Evolutionary conservation across 2,888 invertebrate species (phyloP).

Genomic region (Poecilus cupreus): DNA sequence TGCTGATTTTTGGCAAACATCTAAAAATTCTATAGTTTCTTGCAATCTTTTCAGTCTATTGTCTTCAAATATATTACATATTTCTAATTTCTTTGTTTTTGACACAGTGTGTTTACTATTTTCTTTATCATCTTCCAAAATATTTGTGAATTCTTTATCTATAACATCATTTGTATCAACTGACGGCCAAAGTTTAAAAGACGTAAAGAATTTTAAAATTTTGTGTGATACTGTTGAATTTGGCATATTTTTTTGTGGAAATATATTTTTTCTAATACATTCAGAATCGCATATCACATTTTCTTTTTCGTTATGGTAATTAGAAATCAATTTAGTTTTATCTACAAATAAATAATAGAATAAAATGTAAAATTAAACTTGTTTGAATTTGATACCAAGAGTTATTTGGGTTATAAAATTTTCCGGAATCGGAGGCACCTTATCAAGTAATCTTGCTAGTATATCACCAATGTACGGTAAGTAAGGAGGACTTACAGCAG

Average conservation of each 20-base stretch:
- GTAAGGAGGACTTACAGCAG: constrained; percentile 70
- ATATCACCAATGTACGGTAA: constrained; percentile 74
- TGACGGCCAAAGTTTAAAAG: constrained; percentile 37
- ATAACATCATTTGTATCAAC: neutral
- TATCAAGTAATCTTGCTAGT: constrained; percentile 70
- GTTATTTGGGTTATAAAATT: constrained; percentile 58
- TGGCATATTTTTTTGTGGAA: neutral
- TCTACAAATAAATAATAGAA: neutral
- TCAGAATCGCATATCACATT: neutral
- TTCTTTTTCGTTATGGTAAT: constrained; percentile 17
- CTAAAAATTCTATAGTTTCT: constrained; percentile 69
- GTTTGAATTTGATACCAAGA: neutral
- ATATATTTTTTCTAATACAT: neutral
- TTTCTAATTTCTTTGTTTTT: neutral
- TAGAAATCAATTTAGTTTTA: neutral
- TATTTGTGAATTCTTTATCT: constrained; percentile 9
- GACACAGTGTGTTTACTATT: neutral
- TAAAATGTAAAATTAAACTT: neutral
- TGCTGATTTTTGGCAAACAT: constrained; percentile 71
- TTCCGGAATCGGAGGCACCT: constrained; percentile 63
- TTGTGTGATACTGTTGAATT: constrained; percentile 13
- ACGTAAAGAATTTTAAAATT: constrained; percentile 33
- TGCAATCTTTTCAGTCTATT: constrained; percentile 67
- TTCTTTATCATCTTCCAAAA: neutral
- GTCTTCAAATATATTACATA: constrained; percentile 63